Evolutionary conservation across 2,888 invertebrate species (phyloP).

Genomic region (Dicranocentrus wangi): DNA sequence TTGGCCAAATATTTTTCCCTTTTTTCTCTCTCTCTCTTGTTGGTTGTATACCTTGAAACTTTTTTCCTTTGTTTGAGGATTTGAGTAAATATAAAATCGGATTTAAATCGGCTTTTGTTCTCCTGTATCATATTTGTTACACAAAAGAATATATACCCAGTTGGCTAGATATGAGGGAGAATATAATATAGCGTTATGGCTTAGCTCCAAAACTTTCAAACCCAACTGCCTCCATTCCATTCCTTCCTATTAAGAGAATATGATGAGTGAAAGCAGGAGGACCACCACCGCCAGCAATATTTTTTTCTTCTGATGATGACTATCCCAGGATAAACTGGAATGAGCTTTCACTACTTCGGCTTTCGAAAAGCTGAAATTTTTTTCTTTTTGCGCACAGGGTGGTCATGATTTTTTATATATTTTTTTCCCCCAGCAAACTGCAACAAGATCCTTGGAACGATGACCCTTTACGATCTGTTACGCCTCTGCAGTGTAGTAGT

Average conservation of each 20-base stretch:
- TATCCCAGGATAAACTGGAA: no score
- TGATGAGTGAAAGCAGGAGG: no score
- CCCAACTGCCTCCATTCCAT: neutral
- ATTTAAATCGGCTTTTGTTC: constrained; percentile 45
- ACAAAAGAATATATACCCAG: no score
- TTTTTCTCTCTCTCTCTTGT: neutral
- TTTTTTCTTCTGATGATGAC: no score
- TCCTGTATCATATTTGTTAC: constrained; percentile 9
- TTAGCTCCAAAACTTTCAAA: neutral
- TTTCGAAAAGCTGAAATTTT: no score
- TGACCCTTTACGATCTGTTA: constrained; percentile 54
- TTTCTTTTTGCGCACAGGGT: no score
- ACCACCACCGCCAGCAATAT: no score
- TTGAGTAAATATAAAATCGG: constrained; percentile 56
- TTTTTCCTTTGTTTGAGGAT: constrained; percentile 22
- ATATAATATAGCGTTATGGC: neutral
- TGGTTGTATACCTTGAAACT: constrained; percentile 24
- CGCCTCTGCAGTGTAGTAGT: constrained; percentile 26
- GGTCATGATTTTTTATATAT: no score
- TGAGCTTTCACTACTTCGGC: no score
- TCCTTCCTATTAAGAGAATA: no score
- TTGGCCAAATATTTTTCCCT: no score
- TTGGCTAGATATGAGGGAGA: neutral
- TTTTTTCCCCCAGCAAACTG: neutral
- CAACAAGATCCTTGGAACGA: constrained; percentile 47